Base-by-base conservation (phyloP, 2,113 vertebrate species). In the Macquaria ambigua region DNA sequence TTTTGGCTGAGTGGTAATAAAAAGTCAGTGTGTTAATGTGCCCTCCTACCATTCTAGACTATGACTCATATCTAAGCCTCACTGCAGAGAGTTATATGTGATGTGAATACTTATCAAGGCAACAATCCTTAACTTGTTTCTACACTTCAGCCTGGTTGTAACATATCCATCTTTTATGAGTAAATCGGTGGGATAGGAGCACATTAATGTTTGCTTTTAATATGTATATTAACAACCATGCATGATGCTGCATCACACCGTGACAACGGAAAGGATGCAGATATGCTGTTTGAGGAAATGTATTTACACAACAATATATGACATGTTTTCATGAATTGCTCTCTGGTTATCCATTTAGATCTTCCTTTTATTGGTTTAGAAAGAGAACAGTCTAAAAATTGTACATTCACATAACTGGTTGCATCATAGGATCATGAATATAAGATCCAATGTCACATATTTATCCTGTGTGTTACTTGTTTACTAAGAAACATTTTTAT, bases 61-160 rank as follows among this genome's bases (percentile, higher is more conserved):
- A 94, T 95, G 94, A 95, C 93, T 95, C 94, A 94, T 95, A 94
- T 93, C 92, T 91, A 90, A 95, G 91, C 86, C 89, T 93, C 92
- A 93, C 93, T 94, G 93, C 93, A 93, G 94, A 95, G 93, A 87
- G 85, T 90, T 92, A 83, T 92, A 88, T 95, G 94, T 94, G 94
- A 94, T 84, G 89, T 93, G 94, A 94, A 95, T 94, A 94, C 93
- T 94, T 95, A 95, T 92, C 84, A 92, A 91, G 93, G 76, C 83
- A 93, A 90, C 89, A 89, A 91, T 94, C 84, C 74, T 69, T 83
- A 94, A 94, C 85, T 91, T 89, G 85, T 87, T 90, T 92, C 91
- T 67, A 84, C 83, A 83, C 83, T 87, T 93, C 84, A 83, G 84
- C 78, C 70, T 81, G 46, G 41, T 84, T 79, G 81, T 81, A 64